Base-by-base conservation (phyloP, 2,113 vertebrate genomes). In the Rhineura floridana region DNA sequence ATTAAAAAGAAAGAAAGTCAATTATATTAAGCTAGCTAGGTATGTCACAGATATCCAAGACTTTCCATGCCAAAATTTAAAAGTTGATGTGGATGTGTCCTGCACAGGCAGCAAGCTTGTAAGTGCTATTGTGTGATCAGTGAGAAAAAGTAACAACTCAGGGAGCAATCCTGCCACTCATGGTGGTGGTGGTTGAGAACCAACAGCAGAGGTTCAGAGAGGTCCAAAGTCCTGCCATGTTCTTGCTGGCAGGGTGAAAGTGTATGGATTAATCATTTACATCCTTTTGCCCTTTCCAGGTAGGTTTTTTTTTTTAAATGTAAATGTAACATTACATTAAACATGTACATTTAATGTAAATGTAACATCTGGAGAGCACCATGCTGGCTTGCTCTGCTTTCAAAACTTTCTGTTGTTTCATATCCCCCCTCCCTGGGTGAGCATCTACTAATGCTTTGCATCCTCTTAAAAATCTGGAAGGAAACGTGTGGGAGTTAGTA, bases 401-500 rank as follows among this genome's bases (percentile, higher is more conserved):
- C 19, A 5, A 19, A 5, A 25, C 13, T 81, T 28, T 30, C 33
- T n/a, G 23, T 80, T 10, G 2, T 81, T 62, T 81, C 7, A 81
- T 62, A 44, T 81, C 63, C 36, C 36, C 39, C 30, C 33, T 59
- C 55, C 36, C 55, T 15, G 55, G 6, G 1, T 83, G 44, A 50
- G 63, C 44, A 67, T 83, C 44, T 3, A 69, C 25, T 50, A 70
- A 69, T 36, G 28, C 4, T 83, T 50, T 23, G 44, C 65, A 19
- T 84, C n/a, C 48, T 48, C 0, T 72, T 46, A 42, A 84, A 93
- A 70, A 70, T 62, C 21, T 85, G n/a, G 15, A 73, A 8, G 55
- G 82, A 90, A 91, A 86, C 70, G 77, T 3, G 25, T 33, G 67
- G 21, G 13, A 87, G 89, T 4, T 36, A 90, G 65, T 7, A 81